Conservation (phyloP, 2,888 invertebrate genomes). For the Melinaea menophilus region DNA sequence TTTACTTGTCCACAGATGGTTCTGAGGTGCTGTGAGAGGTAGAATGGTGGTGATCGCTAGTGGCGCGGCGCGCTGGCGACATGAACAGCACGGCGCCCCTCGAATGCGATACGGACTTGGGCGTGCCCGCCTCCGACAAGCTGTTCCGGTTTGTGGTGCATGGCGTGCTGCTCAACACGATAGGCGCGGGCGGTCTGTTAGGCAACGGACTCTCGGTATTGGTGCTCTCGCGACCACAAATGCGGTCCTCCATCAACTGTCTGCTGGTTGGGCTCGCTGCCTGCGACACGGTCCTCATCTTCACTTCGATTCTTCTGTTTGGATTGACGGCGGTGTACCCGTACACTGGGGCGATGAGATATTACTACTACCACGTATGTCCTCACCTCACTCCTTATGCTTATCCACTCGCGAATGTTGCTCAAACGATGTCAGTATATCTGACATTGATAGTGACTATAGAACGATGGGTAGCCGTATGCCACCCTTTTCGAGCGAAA, state of each 20-base stretch:
- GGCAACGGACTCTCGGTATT: slow-evolving; percentile 95
- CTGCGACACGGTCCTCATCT: slow-evolving; percentile 93
- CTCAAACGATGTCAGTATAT: slow-evolving; percentile 96
- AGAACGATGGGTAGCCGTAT: slow-evolving; percentile 96
- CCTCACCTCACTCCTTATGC: slow-evolving; percentile 88
- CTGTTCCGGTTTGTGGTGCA: slow-evolving; percentile 88
- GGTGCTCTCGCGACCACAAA: slow-evolving; percentile 93
- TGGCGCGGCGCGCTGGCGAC: slow-evolving; percentile 37
- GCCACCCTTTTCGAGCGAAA: slow-evolving; percentile 91
- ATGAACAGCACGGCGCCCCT: slow-evolving; percentile 44
- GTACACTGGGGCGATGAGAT: slow-evolving; percentile 86
- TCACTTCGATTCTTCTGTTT: slow-evolving; percentile 91
- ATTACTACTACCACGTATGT: slow-evolving; percentile 87
- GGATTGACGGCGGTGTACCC: slow-evolving; percentile 91
- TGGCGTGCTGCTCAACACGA: slow-evolving; percentile 87
- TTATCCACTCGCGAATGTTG: slow-evolving; percentile 90
- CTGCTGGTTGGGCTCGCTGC: slow-evolving; percentile 94
- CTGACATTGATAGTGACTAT: slow-evolving; percentile 92
- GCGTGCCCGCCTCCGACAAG: slow-evolving; percentile 67
- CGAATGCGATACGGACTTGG: slow-evolving; percentile 61
- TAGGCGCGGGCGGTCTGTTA: slow-evolving; percentile 89
- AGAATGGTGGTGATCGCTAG: slow-evolving; percentile 37
- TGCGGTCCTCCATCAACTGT: slow-evolving; percentile 97
- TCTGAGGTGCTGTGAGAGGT: slow-evolving; percentile 24
- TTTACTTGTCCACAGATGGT: slow-evolving; percentile 28